Evolutionary conservation across 2,797 vertebrate species (phyloP), one percentile per base, ranked within the genome.

Genomic region (Takifugu ocellatus): DNA sequence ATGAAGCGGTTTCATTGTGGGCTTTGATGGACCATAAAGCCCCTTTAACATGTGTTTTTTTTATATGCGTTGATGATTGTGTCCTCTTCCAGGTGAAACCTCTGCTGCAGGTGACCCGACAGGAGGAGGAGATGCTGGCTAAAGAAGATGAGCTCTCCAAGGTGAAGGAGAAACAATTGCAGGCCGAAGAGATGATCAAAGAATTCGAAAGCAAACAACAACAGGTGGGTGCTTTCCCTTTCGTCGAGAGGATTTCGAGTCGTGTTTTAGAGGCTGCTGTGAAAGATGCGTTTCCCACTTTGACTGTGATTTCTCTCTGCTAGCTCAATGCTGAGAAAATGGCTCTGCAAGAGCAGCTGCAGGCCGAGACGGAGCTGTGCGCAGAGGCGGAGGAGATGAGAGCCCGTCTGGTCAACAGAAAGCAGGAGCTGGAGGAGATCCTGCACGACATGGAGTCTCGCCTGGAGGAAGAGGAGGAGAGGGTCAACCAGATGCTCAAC

Each of bases 341-440:
- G 70, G 94, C 95, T 61, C 92, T 99, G 50, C 96, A 98, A 74
- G 96, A 99, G 87, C 97, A 99, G 89, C 91, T 99, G 31, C 96
- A 96, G 86, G 97, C 97, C 0, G 97, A 99, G 83, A 98, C 94
- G 0, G 96, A 98, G 61, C 92, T 98, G 31, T 99, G 95, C 15
- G 94, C 96, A 0, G 97, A 99, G 79, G 96, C 97, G 0, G 97
- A 99, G 75, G 97, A 99, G 91, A 96, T 99, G 84, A 91, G 97
- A 59, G 66, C 92, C 48, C 95, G 97, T 6, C 89, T 99, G 62
- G 90, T 94, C 0, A 87, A 92, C 49, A 96, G 91, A 85, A 98
- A 99, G 70, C 97, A 99, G 80, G 97, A 99, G 61, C 87, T 99
- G 47, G 97, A 99, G 78, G 97, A 99, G 69, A 95, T 99, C 61